These are phyloP conservation scores for Menidia menidia DNA, from an alignment of 2,797 vertebrate genomes.

Conservation along the genomic window DNA sequence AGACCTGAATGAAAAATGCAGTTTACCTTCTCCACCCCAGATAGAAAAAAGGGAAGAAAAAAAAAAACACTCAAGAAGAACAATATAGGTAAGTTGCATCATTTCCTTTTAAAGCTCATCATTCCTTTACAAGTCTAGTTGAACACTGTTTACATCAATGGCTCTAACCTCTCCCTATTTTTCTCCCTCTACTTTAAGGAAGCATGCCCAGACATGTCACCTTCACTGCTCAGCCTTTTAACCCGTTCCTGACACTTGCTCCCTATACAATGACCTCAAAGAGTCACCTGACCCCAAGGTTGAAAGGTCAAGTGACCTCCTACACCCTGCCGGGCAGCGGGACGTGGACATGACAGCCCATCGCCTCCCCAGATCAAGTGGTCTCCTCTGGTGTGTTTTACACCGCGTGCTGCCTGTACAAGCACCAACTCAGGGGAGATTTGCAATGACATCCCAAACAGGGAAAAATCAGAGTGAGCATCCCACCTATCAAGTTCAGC, in stretches of 20 bases:
- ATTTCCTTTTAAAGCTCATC: slow-evolving; percentile 28
- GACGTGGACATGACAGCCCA: slow-evolving; percentile 66
- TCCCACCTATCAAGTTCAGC: slow-evolving; percentile 22
- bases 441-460: slow-evolving; percentile 20
- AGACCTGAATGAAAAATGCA: background rate
- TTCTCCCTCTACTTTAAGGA: slow-evolving; percentile 65
- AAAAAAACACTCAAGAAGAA: background rate
- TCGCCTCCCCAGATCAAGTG: slow-evolving; percentile 63
- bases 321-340: slow-evolving; percentile 60
- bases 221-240: slow-evolving; percentile 73
- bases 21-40: background rate
- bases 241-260: slow-evolving; percentile 75
- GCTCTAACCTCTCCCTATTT: slow-evolving; percentile 67
- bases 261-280: slow-evolving; percentile 70
- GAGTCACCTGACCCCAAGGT: slow-evolving; percentile 80
- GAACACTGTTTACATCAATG: slow-evolving; percentile 54
- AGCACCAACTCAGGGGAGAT: slow-evolving; percentile 47
- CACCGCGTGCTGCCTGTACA: slow-evolving; percentile 31
- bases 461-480: slow-evolving; percentile 6
- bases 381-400: slow-evolving; percentile 42
- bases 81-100: slow-evolving; percentile 38
- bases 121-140: slow-evolving; percentile 49
- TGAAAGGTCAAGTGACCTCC: slow-evolving; percentile 79
- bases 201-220: slow-evolving; percentile 79
- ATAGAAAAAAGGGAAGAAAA: background rate